Conservation (phyloP, 2,113 vertebrate genomes). For the Neotragus pygmaeus region DNA sequence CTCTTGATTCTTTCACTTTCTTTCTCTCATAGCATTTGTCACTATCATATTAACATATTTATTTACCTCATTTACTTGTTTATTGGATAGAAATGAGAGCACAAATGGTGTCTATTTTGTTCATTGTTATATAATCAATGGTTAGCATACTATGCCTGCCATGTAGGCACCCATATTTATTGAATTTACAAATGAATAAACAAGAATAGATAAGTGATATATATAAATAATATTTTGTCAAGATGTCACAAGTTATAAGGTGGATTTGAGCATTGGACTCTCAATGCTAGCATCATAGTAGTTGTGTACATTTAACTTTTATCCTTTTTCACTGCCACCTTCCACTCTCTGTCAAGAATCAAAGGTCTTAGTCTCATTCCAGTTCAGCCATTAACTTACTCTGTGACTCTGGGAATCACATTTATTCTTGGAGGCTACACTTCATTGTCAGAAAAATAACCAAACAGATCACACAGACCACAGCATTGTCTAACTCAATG, state of each 20-base stretch:
- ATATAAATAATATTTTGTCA: not conserved
- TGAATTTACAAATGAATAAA: slow-evolving; percentile 6
- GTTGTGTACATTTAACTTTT: not conserved
- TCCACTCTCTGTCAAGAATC: not conserved
- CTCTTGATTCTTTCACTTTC: not conserved
- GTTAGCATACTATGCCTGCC: not conserved
- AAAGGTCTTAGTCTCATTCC: not conserved
- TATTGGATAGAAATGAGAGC: not conserved
- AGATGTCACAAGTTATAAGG: not conserved
- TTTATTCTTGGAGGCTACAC: not conserved
- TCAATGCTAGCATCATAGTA: not conserved
- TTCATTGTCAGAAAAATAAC: not conserved
- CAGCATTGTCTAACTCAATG: not conserved
- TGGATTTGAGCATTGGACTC: not conserved
- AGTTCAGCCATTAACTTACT: not conserved
- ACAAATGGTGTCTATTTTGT: not conserved
- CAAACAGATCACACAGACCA: not conserved
- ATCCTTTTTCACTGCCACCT: not conserved
- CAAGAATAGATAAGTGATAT: not conserved
- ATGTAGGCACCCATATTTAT: not conserved
- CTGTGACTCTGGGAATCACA: not conserved
- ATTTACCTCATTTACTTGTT: slow-evolving; percentile 1
- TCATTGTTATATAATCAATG: not conserved
- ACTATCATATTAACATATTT: not conserved
- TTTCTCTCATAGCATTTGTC: not conserved